Evolutionary conservation across 2,797 vertebrate species (phyloP).

Genomic region (Characodon lateralis): DNA sequence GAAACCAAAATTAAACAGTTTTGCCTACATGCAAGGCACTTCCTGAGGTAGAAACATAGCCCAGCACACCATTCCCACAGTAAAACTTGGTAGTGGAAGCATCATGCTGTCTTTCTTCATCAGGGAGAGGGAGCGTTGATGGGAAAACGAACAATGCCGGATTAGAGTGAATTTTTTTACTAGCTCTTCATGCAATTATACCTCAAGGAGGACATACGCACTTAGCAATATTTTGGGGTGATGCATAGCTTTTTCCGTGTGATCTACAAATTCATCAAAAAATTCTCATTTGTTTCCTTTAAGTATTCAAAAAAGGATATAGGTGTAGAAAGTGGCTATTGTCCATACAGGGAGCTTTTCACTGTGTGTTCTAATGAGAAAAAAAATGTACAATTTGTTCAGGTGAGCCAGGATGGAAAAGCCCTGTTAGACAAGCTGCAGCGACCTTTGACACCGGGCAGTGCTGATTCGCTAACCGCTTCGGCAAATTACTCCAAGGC

Average conservation of each 20-base stretch:
- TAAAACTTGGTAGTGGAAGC: not conserved
- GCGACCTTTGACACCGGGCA: slow-evolving; percentile 92
- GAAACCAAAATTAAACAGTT: no score
- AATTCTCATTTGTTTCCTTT: not conserved
- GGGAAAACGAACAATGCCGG: not conserved
- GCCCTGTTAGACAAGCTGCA: slow-evolving; percentile 95
- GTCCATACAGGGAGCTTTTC: no score
- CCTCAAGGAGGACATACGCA: not conserved
- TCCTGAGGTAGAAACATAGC: no score
- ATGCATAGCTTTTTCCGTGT: not conserved
- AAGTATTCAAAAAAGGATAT: not conserved
- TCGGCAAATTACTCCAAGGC: slow-evolving; percentile 98
- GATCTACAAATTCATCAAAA: not conserved
- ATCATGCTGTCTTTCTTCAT: not conserved
- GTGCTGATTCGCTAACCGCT: slow-evolving; percentile 91
- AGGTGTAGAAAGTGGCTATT: not conserved
- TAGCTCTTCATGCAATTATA: not conserved
- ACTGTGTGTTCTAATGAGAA: not conserved
- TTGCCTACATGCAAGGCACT: no score
- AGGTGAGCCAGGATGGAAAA: slow-evolving; percentile 98
- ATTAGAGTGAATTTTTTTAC: not conserved
- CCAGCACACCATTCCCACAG: not conserved
- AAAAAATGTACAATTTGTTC: slow-evolving; percentile 10
- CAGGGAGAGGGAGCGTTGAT: not conserved
- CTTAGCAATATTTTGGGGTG: not conserved